Evolutionary conservation across 1,140 invertebrate genomes (phyloP), one percentile per base, ranked within the genome.

Genomic region (Notospermus geniculatus): DNA sequence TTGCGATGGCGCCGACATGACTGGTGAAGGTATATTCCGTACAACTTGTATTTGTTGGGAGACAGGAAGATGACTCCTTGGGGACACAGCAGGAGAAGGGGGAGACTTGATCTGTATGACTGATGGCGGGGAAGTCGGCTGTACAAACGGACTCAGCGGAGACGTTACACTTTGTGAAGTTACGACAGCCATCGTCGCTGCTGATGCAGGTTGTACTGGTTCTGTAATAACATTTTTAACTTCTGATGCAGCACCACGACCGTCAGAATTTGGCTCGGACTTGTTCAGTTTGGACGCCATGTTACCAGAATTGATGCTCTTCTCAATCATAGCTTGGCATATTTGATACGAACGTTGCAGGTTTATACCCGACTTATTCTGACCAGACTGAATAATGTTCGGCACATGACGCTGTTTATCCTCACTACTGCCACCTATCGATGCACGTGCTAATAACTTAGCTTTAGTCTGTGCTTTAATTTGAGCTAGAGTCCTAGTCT

Each of bases 271-370:
- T 43, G 22, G 30, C 22, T 73, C 92, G 94, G 28, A 13, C 50
- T 53, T 53, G 2, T 19, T 19, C 43, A 23, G 50, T 29, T 52
- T 19, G 30, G 58, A 25, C 22, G 29, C 58, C 30, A 46, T 23
- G 45, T 30, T 23, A 52, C 46, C 58, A 60, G 30, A 53, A 22
- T 30, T 32, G 58, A 60, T 29, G 55, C 36, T 75, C 59, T 74
- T 73, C 81, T 94, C 91, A 65, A 96, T 93, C 54, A 95, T 93
- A 41, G 91, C 92, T 80, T 95, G 92, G 80, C 93, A 96, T 70
- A 97, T 97, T 80, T 96, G 92, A 77, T 95, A 93, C 71, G 93
- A 96, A 30, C 94, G 84, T 77, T 95, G 92, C 15, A 96, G 82
- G 81, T 96, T 96, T 7, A 95, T 90, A 25, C 89, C 89, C n/a